A percentile compares a stretch with the other conserved stretches of the same genome.
Evolutionary conservation across 2,113 vertebrate genomes (phyloP).

Genomic region (Elgaria multicarinata): DNA sequence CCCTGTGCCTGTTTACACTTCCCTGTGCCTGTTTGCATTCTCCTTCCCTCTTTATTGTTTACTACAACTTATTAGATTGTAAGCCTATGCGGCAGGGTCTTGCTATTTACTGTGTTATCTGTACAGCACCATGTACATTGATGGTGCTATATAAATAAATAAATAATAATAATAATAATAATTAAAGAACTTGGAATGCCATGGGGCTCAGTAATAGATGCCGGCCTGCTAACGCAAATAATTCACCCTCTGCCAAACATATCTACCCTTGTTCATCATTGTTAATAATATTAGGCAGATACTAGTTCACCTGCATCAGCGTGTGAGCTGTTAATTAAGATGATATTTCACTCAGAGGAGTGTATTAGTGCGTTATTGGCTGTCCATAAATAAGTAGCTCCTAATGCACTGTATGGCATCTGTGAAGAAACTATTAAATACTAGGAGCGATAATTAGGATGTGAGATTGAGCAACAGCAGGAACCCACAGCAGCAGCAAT

Average conservation of each 20-base stretch:
- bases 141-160: too few relatives aligned
- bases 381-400: conserved; percentile 30
- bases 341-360: not conserved
- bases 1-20: too few relatives aligned
- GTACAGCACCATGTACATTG: too few relatives aligned
- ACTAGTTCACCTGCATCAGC: not conserved
- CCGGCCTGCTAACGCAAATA: not conserved
- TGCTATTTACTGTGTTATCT: too few relatives aligned
- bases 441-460: conserved; percentile 16
- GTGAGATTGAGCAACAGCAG: not conserved
- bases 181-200: not conserved
- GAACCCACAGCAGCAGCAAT: not conserved
- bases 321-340: conserved; percentile 3
- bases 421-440: conserved; percentile 25
- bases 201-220: not conserved
- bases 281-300: conserved; percentile 4
- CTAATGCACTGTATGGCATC: not conserved
- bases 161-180: too few relatives aligned
- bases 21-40: too few relatives aligned
- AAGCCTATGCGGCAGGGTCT: too few relatives aligned
- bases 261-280: not conserved
- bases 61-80: too few relatives aligned
- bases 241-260: not conserved
- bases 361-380: not conserved
- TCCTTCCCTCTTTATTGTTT: too few relatives aligned